Evolutionary conservation across 2,797 vertebrate genomes (phyloP).

Genomic region (Hippoglossus hippoglossus): DNA sequence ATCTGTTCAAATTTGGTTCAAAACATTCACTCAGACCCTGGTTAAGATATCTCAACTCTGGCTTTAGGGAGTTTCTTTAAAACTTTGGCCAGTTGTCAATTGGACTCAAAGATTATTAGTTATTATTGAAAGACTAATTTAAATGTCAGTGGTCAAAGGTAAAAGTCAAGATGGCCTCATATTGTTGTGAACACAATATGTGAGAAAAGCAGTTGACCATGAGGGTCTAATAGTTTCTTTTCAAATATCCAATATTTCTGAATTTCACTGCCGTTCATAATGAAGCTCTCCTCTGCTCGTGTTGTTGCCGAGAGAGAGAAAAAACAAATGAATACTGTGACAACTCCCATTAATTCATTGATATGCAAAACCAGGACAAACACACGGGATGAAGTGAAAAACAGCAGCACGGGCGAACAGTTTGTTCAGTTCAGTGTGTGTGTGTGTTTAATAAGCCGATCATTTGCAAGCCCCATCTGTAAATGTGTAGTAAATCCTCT

Average conservation of each 20-base stretch:
- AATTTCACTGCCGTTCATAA: not conserved
- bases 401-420: slow-evolving; percentile 17
- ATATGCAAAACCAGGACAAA: slow-evolving; percentile 26
- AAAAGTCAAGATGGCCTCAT: no score
- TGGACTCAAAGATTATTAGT: no score
- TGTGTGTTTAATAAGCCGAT: slow-evolving; percentile 1
- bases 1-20: no score
- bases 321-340: slow-evolving; percentile 1
- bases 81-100: no score
- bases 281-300: slow-evolving; percentile 1
- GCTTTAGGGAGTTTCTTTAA: no score
- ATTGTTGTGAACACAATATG: no score
- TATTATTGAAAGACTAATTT: no score
- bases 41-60: no score
- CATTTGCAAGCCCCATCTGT: slow-evolving; percentile 9
- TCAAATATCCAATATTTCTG: not conserved
- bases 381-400: slow-evolving; percentile 6
- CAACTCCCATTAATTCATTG: slow-evolving; percentile 32
- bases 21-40: no score
- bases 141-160: no score
- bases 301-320: not conserved
- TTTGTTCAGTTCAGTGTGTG: slow-evolving; percentile 1
- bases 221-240: not conserved
- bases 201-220: no score
- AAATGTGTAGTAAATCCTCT: not conserved